Percentiles rank a stretch among this genome's conserved stretches.
These are phyloP conservation scores for Danio jaintianensis DNA, from an alignment of 2,797 vertebrate species.

Conservation along the genomic window DNA sequence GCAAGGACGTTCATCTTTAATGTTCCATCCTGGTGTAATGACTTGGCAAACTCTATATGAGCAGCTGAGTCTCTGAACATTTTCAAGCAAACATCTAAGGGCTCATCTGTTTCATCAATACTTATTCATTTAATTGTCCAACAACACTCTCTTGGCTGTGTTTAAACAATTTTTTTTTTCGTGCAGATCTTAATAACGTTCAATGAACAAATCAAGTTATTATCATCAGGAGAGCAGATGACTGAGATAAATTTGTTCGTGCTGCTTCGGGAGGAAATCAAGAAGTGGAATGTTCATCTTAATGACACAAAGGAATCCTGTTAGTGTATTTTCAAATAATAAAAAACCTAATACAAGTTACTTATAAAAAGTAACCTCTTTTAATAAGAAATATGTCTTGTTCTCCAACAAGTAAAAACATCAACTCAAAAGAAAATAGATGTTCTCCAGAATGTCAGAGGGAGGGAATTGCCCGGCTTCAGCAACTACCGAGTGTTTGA, in stretches of 20 bases:
- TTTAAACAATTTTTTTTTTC: background rate
- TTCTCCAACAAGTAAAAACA: conserved; percentile 60
- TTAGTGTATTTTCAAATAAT: conserved; percentile 33
- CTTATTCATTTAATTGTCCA: background rate
- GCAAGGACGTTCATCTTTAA: too few relatives aligned
- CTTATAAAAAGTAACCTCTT: background rate
- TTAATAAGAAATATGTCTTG: background rate
- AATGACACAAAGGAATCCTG: conserved; percentile 43
- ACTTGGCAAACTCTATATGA: too few relatives aligned
- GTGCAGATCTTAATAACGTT: conserved; percentile 38
- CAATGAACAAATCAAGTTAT: conserved; percentile 35
- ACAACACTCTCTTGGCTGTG: background rate
- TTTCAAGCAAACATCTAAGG: too few relatives aligned
- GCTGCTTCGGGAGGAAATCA: conserved; percentile 51
- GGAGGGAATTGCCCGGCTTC: conserved; percentile 77
- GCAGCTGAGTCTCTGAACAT: too few relatives aligned
- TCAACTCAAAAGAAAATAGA: conserved; percentile 54
- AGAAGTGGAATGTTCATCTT: conserved; percentile 54
- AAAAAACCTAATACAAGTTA: background rate
- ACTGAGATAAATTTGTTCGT: conserved; percentile 50
- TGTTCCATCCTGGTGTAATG: too few relatives aligned
- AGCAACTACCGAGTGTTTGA: conserved; percentile 66
- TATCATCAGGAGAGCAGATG: conserved; percentile 14
- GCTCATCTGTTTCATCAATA: too few relatives aligned
- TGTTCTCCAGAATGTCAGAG: conserved; percentile 67